Evolutionary conservation across 2,797 vertebrate species (phyloP).

Genomic region (Heterohyrax brucei): DNA sequence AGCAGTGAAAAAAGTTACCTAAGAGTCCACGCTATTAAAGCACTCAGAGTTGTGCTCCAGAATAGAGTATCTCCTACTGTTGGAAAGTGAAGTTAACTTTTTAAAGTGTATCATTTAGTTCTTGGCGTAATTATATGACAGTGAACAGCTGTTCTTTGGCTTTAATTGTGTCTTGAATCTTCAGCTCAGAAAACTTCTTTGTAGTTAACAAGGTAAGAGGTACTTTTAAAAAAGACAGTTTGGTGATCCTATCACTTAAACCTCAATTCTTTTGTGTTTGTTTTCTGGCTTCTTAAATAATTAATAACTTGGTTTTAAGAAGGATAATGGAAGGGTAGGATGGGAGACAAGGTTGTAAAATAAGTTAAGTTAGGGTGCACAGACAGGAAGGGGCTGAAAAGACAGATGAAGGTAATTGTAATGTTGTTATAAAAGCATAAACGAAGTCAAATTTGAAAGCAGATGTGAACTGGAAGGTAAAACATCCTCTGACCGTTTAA

Average conservation of each 20-base stretch:
- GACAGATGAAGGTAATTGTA: slow-evolving; percentile 64
- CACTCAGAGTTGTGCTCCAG: not conserved
- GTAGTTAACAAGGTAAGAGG: not conserved
- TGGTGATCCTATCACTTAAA: not conserved
- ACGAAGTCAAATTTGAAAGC: slow-evolving; percentile 48
- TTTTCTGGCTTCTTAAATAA: slow-evolving; percentile 25
- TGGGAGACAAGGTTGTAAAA: slow-evolving; percentile 68
- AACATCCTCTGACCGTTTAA: slow-evolving; percentile 50
- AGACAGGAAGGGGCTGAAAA: slow-evolving; percentile 49
- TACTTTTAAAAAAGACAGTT: slow-evolving; percentile 38
- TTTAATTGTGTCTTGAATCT: not conserved
- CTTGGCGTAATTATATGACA: not conserved
- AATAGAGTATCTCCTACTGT: not conserved
- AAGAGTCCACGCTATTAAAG: not conserved
- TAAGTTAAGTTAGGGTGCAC: slow-evolving; percentile 28
- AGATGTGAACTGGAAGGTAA: slow-evolving; percentile 38
- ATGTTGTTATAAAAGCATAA: slow-evolving; percentile 68
- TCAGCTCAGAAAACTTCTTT: slow-evolving; percentile 16
- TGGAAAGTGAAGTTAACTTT: slow-evolving; percentile 36
- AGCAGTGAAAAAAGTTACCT: slow-evolving; percentile 28
- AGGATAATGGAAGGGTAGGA: not conserved
- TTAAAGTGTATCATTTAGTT: not conserved
- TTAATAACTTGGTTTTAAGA: slow-evolving; percentile 67
- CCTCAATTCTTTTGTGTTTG: not conserved
- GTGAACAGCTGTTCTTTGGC: not conserved